These are phyloP conservation scores for Nestor notabilis DNA, from an alignment of 2,113 vertebrate species.

Conservation along the genomic window DNA sequence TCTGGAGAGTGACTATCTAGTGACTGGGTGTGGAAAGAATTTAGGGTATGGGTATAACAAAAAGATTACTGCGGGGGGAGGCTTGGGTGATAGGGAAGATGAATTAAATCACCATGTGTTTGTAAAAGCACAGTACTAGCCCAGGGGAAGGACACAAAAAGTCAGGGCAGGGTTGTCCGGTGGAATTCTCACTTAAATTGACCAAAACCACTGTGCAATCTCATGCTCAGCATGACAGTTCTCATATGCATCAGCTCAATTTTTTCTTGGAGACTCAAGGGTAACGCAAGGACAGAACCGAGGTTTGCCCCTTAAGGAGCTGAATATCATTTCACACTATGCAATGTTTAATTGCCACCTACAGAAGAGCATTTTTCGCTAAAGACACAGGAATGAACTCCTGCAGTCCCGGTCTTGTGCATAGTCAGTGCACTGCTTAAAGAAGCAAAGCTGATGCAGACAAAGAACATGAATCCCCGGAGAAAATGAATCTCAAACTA, in stretches of 20 bases:
- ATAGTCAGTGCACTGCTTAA: not conserved
- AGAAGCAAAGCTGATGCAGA: not conserved
- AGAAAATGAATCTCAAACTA: conserved; percentile 17
- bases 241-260: not conserved
- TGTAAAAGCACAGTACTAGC: not conserved
- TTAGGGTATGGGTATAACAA: not conserved
- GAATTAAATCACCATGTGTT: fast-evolving
- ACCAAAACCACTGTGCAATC: conserved; percentile 20
- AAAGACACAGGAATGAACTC: not conserved
- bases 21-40: not conserved
- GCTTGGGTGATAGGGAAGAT: not conserved
- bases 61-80: not conserved
- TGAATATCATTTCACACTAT: not conserved
- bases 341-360: conserved; percentile 28
- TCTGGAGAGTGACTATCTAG: not conserved
- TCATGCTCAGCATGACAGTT: not conserved
- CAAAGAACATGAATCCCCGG: conserved; percentile 13
- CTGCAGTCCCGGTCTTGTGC: not conserved
- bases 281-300: not conserved
- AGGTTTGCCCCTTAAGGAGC: not conserved
- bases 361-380: not conserved
- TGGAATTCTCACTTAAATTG: not conserved
- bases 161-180: not conserved
- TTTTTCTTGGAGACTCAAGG: not conserved
- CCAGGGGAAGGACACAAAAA: conserved; percentile 1